phyloP scores from a whole-genome alignment of 2,888 invertebrate species.

The Chaetogeoica ovagalla region DNA sequence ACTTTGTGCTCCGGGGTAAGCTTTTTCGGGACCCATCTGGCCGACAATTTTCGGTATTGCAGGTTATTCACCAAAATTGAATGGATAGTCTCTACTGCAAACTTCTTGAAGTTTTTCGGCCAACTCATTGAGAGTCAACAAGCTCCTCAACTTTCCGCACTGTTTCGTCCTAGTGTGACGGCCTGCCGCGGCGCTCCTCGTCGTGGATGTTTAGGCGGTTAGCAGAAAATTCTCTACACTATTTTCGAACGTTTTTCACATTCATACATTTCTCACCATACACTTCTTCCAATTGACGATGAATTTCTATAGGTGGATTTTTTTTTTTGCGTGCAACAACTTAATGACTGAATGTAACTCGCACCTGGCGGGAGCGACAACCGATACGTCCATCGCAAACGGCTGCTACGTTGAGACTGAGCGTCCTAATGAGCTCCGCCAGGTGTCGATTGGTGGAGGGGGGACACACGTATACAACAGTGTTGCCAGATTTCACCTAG shows the following conservation, averaged over 20 bases:
- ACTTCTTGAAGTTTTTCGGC: conserved; percentile 7
- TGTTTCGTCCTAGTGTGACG: neutral
- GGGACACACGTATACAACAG: no score
- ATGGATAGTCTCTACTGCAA: conserved; percentile 1
- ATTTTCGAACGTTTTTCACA: no score
- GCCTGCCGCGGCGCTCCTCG: no score
- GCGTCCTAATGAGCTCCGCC: no score
- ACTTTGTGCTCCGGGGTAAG: conserved; percentile 8
- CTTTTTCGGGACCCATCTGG: conserved; percentile 18
- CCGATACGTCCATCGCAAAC: no score
- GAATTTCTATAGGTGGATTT: neutral
- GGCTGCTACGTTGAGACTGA: no score
- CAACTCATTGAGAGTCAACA: neutral
- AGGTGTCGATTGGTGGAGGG: no score
- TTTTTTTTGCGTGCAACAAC: neutral
- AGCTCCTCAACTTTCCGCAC: conserved; percentile 1
- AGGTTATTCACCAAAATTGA: neutral
- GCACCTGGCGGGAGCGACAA: neutral
- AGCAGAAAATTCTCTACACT: no score
- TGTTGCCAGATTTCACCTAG: no score
- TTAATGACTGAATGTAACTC: neutral
- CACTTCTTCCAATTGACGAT: neutral
- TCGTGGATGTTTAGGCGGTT: no score
- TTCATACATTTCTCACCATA: neutral
- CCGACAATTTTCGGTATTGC: neutral